Evolutionary conservation across 1,140 invertebrate species (phyloP), one percentile per base, ranked within the genome.

Genomic region (Musca vetustissima): DNA sequence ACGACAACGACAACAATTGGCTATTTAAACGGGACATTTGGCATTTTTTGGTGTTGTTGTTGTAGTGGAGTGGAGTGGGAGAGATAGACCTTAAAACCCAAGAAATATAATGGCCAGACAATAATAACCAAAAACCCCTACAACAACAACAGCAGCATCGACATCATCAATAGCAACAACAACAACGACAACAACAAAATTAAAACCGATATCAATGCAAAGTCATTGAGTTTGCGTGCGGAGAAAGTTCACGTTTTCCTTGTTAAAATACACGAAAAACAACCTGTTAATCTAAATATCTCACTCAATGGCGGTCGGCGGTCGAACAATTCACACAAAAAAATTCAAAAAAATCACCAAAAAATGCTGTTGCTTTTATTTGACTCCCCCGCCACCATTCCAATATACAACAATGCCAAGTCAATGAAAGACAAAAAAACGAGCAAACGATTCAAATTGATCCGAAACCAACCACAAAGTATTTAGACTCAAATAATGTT

Each of bases 261-360:
- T 80, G 78, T 80, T 80, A 70, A 70, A 67, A 66, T 22, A 61
- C 55, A 70, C 36, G 64, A 61, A 61, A 66, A 70, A 80, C 78
- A 80, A 80, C 78, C 78, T 80, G 78, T 80, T 80, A 80, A 80
- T 80, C 78, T 80, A 80, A 80, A 80, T 80, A 80, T 80, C 78
- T 80, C 78, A 80, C 78, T 78, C 78, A 64, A 52, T 43, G 64
- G 15, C 7, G 64, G 50, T 6, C 28, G n/a, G n/a, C n/a, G 11
- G 22, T 2, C 15, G 14, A 64, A 47, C 22, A 17, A 52, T 19
- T 24, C 17, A 64, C n/a, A 11, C 19, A 43, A 64, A 64, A 64
- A 64, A 43, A 47, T 64, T 7, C 32, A 64, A 48, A 47, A 64
- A 64, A 64, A 64, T 19, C 61, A 47, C 14, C 15, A 28, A 59